Base-by-base conservation (phyloP, 2,888 invertebrate genomes). In the Eupithecia inturbata region DNA sequence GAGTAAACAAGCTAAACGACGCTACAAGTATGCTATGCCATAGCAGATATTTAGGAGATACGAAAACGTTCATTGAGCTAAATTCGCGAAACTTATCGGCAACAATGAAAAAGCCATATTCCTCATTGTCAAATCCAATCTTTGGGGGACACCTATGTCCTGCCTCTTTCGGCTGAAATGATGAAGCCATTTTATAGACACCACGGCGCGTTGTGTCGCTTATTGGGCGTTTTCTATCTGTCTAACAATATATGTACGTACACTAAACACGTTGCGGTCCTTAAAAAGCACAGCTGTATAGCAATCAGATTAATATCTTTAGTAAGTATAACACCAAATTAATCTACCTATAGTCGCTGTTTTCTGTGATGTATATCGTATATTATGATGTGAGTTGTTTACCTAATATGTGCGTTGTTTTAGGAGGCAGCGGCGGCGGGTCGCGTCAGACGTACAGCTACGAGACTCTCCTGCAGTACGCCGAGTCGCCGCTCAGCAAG, bases 401-500 rank as follows among this genome's bases (percentile, higher is more conserved):
- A 14, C 5, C 22, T 57, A 41, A 26, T 31, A 33, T 28, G 31
- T 31, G 49, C 31, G 82, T 83, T 75, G 83, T 79, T 26, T 82
- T 83, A 82, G 85, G 89, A 81, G 89, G 88, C 74, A 85, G 84
- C 80, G 82, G 82, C 78, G 88, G 87, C 81, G 88, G 86, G 70
- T 73, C 89, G 86, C 92, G 94, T 85, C 93, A 92, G 90, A 88
- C 88, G 83, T 95, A 95, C 90, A 85, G 92, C 84, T 91, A 93
- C 89, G 94, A 95, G 91, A 93, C 94, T 88, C 90, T 95, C 89
- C 90, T 95, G 91, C 93, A 94, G 90, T 94, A 92, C 90, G 93
- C 95, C 76, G 92, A 92, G 87, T 94, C 95, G 82, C 95, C 94
- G 89, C 94, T 95, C 75, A 93, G 93, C 92, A 94, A 94, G 91